Base-by-base conservation (phyloP, 1,140 invertebrate species). In the Drosophila carrolli region DNA sequence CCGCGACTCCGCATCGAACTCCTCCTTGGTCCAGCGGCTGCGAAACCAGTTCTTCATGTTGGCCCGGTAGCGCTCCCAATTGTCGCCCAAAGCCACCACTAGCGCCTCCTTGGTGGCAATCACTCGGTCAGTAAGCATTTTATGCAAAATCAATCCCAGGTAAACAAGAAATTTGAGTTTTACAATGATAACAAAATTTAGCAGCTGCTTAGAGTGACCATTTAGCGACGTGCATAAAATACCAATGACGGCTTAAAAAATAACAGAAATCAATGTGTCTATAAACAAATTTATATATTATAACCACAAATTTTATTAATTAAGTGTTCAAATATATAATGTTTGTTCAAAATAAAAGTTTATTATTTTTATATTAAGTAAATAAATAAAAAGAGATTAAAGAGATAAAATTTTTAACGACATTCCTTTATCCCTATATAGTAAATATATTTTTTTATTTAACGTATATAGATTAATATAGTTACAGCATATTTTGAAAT, bases 1-100 rank as follows among this genome's bases (percentile, higher is more conserved):
- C 38, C 96, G 93, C 6, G 95, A 96, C 93, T 96, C 96, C 3
- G 91, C 84, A 88, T 97, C 96, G 93, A 97, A 97, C 74, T 97
- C 95, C 92, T 97, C 96, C 92, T 97, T 97, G 0, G 95, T 95
- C 78, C 95, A 94, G 84, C 95, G 95, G 93, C 95, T 95, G 73
- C 95, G 94, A 71, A 96, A 96, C 95, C 95, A 96, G 19, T 94
- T 93, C 63, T 95, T 96, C 95, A 96, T 95, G 63, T 95, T 94
- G 56, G 93, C 93, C 70, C 95, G 95, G 79, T 96, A 96, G 60
- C 94, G 94, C 70, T 94, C 94, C 1, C 94, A 93, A 90, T 95
- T 95, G 48, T 96, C 95, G 9, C 95, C 95, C 13, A 96, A 91
- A 1, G 94, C 94, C 56, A 94, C 92, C 9, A 94, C 93, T 23